These are phyloP conservation scores for Heterodera schachtii DNA, from an alignment of 1,140 invertebrate genomes.

Conservation along the genomic window DNA sequence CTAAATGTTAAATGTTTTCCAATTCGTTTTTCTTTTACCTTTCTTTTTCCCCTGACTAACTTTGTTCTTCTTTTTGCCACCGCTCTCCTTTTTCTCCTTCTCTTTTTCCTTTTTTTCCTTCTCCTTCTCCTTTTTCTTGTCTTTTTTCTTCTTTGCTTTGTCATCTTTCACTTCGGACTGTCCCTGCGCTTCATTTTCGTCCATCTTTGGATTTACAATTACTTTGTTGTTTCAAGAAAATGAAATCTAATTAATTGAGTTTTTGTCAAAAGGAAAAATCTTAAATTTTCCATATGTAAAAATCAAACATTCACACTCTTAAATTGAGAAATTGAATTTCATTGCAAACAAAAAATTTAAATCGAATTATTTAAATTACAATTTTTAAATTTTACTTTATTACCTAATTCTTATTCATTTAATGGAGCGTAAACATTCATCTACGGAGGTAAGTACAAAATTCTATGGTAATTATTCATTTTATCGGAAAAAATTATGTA, in stretches of 20 bases:
- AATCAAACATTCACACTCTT: too few relatives aligned
- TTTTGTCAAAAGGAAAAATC: too few relatives aligned
- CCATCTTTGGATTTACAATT: background rate
- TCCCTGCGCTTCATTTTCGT: background rate
- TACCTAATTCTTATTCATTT: too few relatives aligned
- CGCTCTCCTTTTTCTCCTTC: slow-evolving; percentile 43
- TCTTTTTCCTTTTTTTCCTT: slow-evolving; percentile 77
- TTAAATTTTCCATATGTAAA: too few relatives aligned
- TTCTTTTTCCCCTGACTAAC: background rate
- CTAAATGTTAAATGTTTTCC: background rate
- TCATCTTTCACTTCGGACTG: background rate
- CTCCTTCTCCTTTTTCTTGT: slow-evolving; percentile 70
- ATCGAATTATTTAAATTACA: too few relatives aligned
- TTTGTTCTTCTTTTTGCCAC: slow-evolving; percentile 50
- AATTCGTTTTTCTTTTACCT: background rate
- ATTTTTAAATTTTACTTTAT: too few relatives aligned
- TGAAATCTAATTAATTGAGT: too few relatives aligned
- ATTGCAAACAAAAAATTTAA: too few relatives aligned
- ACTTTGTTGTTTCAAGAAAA: background rate
- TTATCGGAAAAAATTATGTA: too few relatives aligned
- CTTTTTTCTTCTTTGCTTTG: slow-evolving; percentile 72
- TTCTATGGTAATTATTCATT: background rate
- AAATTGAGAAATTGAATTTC: too few relatives aligned
- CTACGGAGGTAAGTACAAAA: background rate
- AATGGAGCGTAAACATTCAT: background rate